These are phyloP conservation scores for Steatornis caripensis DNA, from an alignment of 2,113 vertebrate species.

Conservation along the genomic window DNA sequence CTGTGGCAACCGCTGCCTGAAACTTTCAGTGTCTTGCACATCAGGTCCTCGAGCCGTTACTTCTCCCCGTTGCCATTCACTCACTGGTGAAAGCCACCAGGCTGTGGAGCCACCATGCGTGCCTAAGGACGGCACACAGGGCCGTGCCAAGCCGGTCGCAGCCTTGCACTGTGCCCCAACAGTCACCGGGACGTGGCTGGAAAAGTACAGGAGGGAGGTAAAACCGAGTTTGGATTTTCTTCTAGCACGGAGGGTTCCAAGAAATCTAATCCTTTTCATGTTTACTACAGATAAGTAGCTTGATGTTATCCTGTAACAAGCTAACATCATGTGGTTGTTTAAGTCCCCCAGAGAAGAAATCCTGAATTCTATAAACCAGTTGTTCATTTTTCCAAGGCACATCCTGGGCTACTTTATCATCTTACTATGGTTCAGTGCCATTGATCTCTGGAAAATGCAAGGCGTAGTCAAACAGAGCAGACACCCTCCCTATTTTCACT, in stretches of 20 bases:
- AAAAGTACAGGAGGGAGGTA: background rate
- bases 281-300: slow-evolving; percentile 8
- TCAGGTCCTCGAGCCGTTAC: background rate
- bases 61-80: background rate
- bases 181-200: background rate
- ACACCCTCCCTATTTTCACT: background rate
- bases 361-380: background rate
- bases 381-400: background rate
- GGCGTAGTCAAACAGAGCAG: background rate
- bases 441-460: background rate
- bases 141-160: background rate
- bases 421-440: background rate
- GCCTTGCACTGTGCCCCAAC: accelerated
- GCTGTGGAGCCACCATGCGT: background rate
- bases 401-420: background rate
- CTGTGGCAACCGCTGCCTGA: background rate
- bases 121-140: background rate
- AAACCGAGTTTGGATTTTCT: background rate
- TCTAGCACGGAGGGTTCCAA: background rate
- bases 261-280: background rate
- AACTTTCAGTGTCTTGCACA: background rate
- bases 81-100: background rate
- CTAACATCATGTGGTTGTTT: background rate
- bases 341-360: background rate
- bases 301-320: background rate